Evolutionary conservation across 2,888 invertebrate genomes (phyloP).

Genomic region (Hydropsyche betteni): DNA sequence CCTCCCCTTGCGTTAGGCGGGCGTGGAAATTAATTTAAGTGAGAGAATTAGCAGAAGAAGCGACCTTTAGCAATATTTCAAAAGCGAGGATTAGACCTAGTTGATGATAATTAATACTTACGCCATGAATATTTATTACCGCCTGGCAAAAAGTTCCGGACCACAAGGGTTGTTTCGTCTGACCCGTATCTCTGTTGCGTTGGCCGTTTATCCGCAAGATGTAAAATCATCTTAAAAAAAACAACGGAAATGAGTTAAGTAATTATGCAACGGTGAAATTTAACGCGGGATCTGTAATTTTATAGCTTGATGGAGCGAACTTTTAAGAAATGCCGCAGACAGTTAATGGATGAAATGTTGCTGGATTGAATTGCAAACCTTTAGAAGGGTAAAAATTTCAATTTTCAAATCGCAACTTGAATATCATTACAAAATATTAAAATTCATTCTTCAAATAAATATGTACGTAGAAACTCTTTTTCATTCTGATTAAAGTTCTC

Average conservation of each 20-base stretch:
- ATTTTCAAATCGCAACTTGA: no score
- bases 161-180: constrained; percentile 10
- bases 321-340: no score
- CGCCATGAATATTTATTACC: constrained; percentile 36
- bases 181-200: background rate
- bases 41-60: constrained; percentile 35
- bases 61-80: constrained; percentile 34
- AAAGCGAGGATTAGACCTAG: constrained; percentile 24
- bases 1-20: background rate
- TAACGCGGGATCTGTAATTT: no score
- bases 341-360: no score
- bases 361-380: no score
- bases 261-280: no score
- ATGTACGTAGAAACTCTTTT: no score
- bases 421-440: no score
- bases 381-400: no score
- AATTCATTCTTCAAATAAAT: no score
- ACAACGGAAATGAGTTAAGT: background rate
- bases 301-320: no score
- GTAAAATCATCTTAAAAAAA: background rate
- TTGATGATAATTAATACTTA: constrained; percentile 37
- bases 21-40: constrained; percentile 36
- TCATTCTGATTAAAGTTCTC: no score
- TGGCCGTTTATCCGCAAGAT: background rate
- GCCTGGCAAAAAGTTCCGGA: background rate